Percentiles rank a stretch among this genome's conserved stretches.
Conservation (phyloP, 2,797 vertebrate species). For the Hybognathus amarus region DNA sequence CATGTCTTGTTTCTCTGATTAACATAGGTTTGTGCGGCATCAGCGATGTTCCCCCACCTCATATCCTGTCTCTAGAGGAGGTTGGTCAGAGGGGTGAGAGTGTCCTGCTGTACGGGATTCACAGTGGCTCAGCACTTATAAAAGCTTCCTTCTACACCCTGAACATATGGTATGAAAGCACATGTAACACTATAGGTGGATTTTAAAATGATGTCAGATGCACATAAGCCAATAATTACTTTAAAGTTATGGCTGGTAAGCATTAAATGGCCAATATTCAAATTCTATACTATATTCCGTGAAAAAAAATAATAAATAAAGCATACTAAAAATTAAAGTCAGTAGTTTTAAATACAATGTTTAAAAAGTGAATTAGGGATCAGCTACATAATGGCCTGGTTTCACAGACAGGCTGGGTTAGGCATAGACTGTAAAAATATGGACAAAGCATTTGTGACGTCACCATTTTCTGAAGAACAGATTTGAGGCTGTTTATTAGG, state of each 20-base stretch:
- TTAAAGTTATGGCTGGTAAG: background rate
- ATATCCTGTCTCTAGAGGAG: slow-evolving; percentile 73
- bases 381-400: too few species aligned
- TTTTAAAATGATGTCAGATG: background rate
- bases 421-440: too few species aligned
- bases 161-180: slow-evolving; percentile 69
- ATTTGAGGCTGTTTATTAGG: too few species aligned
- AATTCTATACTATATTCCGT: background rate
- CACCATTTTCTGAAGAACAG: too few species aligned
- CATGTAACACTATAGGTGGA: background rate
- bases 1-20: slow-evolving; percentile 19
- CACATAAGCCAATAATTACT: background rate
- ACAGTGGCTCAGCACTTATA: slow-evolving; percentile 68
- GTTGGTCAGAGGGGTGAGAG: slow-evolving; percentile 70
- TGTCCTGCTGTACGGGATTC: slow-evolving; percentile 73
- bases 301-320: background rate
- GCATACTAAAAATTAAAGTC: background rate
- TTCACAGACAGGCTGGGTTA: too few species aligned
- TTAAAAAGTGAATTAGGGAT: background rate
- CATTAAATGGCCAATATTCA: background rate
- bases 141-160: slow-evolving; percentile 66
- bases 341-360: background rate
- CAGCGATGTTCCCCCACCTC: slow-evolving; percentile 67
- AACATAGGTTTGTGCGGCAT: slow-evolving; percentile 73
- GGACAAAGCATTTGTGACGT: too few species aligned